Conservation (phyloP, 2,797 vertebrate genomes). For the Momotus momota region DNA sequence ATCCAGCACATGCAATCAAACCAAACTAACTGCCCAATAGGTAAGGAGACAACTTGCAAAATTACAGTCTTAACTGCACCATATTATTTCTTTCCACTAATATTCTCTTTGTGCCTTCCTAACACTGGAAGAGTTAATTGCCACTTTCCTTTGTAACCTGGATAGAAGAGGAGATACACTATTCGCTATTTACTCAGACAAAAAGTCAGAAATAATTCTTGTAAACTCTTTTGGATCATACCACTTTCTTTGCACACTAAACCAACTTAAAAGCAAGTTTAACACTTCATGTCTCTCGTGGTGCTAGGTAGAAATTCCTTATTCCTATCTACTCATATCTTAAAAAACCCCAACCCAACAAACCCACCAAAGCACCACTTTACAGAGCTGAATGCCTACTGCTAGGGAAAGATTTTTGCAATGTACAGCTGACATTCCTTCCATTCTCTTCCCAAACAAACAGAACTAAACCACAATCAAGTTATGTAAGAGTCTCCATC, state of each 20-base stretch:
- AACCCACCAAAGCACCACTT: not conserved
- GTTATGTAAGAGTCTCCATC: not conserved
- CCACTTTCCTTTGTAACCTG: not conserved
- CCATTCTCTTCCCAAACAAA: fast-evolving
- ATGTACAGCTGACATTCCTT: not conserved
- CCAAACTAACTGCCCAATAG: not conserved
- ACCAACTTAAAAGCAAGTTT: not conserved
- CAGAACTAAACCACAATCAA: not conserved
- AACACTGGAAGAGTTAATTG: not conserved
- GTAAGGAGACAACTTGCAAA: not conserved
- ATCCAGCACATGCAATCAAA: not conserved
- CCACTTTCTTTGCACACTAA: not conserved
- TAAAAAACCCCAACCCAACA: not conserved
- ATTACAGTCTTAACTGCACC: not conserved
- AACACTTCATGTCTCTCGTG: not conserved
- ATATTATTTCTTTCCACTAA: not conserved
- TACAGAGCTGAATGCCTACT: not conserved
- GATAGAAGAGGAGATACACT: not conserved
- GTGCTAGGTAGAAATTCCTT: not conserved
- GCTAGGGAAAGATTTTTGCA: not conserved
- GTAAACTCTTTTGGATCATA: not conserved
- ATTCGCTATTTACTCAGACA: not conserved
- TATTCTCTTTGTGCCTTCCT: not conserved
- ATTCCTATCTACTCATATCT: not conserved
- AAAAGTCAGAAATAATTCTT: not conserved